A percentile compares a stretch with the other conserved stretches of the same genome.
These are phyloP conservation scores for Anoplophora glabripennis DNA, from an alignment of 1,140 invertebrate genomes.

Conservation along the genomic window DNA sequence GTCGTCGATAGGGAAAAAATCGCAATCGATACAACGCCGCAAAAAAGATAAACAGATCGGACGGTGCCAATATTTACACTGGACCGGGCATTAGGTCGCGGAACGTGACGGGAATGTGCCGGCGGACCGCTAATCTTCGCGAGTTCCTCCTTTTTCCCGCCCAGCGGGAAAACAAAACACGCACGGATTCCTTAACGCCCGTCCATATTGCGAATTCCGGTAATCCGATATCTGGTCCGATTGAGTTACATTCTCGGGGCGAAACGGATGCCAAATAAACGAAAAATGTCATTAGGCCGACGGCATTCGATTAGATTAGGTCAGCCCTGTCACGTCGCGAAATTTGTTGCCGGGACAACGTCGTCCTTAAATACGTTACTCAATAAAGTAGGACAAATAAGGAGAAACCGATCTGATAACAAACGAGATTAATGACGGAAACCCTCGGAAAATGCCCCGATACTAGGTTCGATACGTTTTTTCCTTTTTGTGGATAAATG, in stretches of 20 bases:
- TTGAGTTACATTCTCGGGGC: slow-evolving; percentile 38
- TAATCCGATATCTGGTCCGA: slow-evolving; percentile 43
- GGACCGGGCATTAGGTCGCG: slow-evolving; percentile 18
- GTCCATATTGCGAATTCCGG: slow-evolving; percentile 43
- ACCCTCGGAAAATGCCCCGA: not conserved
- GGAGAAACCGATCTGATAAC: slow-evolving; percentile 9
- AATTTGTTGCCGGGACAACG: slow-evolving; percentile 4
- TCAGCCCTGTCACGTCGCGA: slow-evolving; percentile 7
- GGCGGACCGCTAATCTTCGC: slow-evolving; percentile 27
- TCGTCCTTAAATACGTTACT: not conserved
- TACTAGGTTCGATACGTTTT: too few species aligned
- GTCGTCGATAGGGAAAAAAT: slow-evolving; percentile 5
- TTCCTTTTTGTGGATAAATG: too few species aligned
- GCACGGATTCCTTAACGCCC: slow-evolving; percentile 42
- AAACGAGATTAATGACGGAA: slow-evolving; percentile 7
- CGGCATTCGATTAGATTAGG: slow-evolving; percentile 42
- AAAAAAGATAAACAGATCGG: slow-evolving; percentile 21
- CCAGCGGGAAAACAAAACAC: slow-evolving; percentile 38
- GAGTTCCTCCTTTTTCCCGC: slow-evolving; percentile 13
- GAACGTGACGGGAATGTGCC: slow-evolving; percentile 23
- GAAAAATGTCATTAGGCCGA: slow-evolving; percentile 43
- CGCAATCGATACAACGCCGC: slow-evolving; percentile 2
- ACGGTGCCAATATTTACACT: slow-evolving; percentile 28
- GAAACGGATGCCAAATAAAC: slow-evolving; percentile 40
- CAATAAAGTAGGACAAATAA: slow-evolving; percentile 3